phyloP scores from a whole-genome alignment of 92 coral and sea anemone genomes.

The Zoanthus sociatus region DNA sequence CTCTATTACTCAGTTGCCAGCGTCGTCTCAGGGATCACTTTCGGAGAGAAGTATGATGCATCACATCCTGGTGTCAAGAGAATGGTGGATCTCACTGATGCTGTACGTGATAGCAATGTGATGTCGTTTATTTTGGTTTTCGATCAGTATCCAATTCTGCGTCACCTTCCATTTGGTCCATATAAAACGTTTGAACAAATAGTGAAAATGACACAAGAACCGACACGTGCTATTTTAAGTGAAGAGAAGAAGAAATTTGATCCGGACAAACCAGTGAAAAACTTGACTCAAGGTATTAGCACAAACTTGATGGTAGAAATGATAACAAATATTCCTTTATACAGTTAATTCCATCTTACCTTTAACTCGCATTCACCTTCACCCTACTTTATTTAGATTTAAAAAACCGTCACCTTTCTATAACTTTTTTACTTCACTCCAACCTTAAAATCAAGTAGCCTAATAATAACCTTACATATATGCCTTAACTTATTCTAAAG shows the following conservation, averaged over 20 bases:
- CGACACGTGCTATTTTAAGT: background rate
- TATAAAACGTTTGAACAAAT: background rate
- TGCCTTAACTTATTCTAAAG: too few relatives aligned
- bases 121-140: background rate
- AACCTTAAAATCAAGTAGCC: too few relatives aligned
- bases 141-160: background rate
- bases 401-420: too few relatives aligned
- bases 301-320: too few relatives aligned
- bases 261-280: background rate
- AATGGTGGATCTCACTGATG: background rate
- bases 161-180: background rate
- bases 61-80: background rate
- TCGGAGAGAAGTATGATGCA: slow-evolving; percentile 15
- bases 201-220: background rate
- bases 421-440: too few relatives aligned
- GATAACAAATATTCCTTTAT: too few relatives aligned
- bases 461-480: too few relatives aligned
- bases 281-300: background rate
- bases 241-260: background rate
- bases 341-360: too few relatives aligned
- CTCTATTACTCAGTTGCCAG: background rate
- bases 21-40: slow-evolving; percentile 4
- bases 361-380: too few relatives aligned
- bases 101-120: background rate
- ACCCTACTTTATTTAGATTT: too few relatives aligned